Evolutionary conservation across 1,140 invertebrate species (phyloP).

Genomic region (Hermatobates lingyangjiaoensis): DNA sequence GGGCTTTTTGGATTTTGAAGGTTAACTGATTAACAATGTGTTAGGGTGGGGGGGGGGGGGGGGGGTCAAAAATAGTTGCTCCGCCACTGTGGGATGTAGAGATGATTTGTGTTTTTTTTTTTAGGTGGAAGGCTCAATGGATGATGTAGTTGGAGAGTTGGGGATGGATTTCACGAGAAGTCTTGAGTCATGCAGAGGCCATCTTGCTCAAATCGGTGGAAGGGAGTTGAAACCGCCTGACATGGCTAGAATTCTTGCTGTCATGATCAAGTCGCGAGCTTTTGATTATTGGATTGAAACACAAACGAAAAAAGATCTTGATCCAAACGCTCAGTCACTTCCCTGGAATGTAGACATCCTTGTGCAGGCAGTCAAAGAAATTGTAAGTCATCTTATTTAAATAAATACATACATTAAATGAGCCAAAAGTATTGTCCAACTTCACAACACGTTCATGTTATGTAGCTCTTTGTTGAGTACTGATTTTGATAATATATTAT

Average conservation of each 20-base stretch:
- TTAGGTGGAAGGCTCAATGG: conserved; percentile 44
- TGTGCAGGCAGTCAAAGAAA: conserved; percentile 72
- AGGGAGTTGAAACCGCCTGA: conserved; percentile 56
- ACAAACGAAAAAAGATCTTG: conserved; percentile 10
- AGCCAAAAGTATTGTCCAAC: too few relatives aligned
- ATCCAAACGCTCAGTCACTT: conserved; percentile 23
- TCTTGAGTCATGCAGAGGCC: conserved; percentile 73
- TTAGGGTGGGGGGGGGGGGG: too few relatives aligned
- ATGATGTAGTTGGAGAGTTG: conserved; percentile 73
- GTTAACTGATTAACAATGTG: too few relatives aligned
- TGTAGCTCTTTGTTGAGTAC: too few relatives aligned
- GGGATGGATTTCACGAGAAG: conserved; percentile 72
- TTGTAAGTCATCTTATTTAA: conserved; percentile 38
- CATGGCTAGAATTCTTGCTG: conserved; percentile 62
- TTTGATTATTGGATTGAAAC: conserved; percentile 13
- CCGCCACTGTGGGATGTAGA: too few relatives aligned
- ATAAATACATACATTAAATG: too few relatives aligned
- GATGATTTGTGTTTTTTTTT: too few relatives aligned
- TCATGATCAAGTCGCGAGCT: conserved; percentile 43
- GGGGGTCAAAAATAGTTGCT: too few relatives aligned
- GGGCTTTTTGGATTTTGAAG: too few relatives aligned
- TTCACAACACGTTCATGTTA: too few relatives aligned
- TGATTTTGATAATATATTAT: too few relatives aligned
- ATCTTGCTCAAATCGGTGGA: conserved; percentile 52
- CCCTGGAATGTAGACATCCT: conserved; percentile 89